Evolutionary conservation across 2,888 invertebrate genomes (phyloP).

Genomic region (Tuta absoluta): DNA sequence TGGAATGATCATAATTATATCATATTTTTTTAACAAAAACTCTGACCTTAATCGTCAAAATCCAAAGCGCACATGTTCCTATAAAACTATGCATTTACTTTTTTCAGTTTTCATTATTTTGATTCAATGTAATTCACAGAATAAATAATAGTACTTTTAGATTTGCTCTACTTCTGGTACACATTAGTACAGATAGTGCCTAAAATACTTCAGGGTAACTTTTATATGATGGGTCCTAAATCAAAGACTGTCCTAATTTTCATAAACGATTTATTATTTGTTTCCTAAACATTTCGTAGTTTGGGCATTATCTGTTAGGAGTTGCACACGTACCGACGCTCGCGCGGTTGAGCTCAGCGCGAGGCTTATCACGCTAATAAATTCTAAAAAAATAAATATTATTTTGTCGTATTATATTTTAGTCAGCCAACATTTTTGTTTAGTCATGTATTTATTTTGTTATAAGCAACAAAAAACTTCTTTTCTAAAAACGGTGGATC

Average conservation of each 20-base stretch:
- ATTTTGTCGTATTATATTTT: conserved; percentile 38
- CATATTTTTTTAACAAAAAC: background rate
- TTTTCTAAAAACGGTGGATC: conserved; percentile 44
- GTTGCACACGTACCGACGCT: background rate
- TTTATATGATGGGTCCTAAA: background rate
- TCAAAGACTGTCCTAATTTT: background rate
- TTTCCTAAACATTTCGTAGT: background rate
- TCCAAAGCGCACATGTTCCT: conserved; percentile 4
- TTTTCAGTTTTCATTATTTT: background rate
- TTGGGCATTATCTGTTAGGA: conserved; percentile 1
- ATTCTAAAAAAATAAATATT: conserved; percentile 30
- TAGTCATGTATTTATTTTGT: conserved; percentile 59
- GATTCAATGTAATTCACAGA: background rate
- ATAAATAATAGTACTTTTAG: too few species aligned
- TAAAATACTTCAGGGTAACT: conserved; percentile 3
- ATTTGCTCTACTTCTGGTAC: background rate
- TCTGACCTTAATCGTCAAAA: background rate
- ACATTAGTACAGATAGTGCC: background rate
- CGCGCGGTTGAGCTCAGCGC: conserved; percentile 23
- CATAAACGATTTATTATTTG: too few species aligned
- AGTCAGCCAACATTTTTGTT: conserved; percentile 39
- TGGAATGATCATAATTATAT: too few species aligned
- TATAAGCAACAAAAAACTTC: conserved; percentile 38
- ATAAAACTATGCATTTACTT: background rate
- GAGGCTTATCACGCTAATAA: conserved; percentile 32